Conservation (phyloP, 1,140 invertebrate genomes). For the Matsumurasca onukii region DNA sequence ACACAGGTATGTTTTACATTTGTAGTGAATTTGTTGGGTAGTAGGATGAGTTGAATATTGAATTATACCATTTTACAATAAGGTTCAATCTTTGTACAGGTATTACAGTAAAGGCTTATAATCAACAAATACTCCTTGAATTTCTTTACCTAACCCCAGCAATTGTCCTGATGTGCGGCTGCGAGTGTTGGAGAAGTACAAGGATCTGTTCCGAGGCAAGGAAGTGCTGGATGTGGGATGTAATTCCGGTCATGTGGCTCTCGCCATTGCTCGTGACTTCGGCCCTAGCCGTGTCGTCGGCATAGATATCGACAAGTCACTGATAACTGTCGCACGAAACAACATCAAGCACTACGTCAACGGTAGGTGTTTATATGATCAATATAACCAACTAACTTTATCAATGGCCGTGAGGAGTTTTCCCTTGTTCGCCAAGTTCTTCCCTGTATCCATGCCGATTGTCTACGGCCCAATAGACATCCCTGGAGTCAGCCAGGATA, state of each 20-base stretch:
- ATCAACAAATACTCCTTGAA: too few species aligned
- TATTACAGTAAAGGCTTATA: too few species aligned
- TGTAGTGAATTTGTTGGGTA: too few species aligned
- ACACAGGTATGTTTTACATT: too few species aligned
- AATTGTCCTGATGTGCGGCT: conserved; percentile 80
- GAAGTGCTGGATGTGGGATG: conserved; percentile 97
- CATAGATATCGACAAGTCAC: conserved; percentile 90
- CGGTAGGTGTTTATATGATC: too few species aligned
- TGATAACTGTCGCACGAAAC: conserved; percentile 62
- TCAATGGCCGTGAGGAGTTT: too few species aligned
- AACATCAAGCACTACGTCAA: conserved; percentile 80
- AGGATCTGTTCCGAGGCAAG: conserved; percentile 85
- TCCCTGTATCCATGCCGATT: conserved; percentile 83
- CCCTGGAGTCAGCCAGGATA: conserved; percentile 53
- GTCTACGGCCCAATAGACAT: conserved; percentile 77
- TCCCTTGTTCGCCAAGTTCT: conserved; percentile 44
- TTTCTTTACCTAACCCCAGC: too few species aligned
- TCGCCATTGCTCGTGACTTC: conserved; percentile 82
- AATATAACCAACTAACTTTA: too few species aligned
- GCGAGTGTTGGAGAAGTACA: conserved; percentile 71
- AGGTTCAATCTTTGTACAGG: too few species aligned
- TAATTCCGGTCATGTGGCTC: conserved; percentile 93
- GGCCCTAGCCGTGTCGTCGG: conserved; percentile 84
- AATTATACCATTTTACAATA: too few species aligned
- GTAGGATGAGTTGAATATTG: too few species aligned